phyloP scores from a whole-genome alignment of 2,888 invertebrate species.

The Camponotus fellah region DNA sequence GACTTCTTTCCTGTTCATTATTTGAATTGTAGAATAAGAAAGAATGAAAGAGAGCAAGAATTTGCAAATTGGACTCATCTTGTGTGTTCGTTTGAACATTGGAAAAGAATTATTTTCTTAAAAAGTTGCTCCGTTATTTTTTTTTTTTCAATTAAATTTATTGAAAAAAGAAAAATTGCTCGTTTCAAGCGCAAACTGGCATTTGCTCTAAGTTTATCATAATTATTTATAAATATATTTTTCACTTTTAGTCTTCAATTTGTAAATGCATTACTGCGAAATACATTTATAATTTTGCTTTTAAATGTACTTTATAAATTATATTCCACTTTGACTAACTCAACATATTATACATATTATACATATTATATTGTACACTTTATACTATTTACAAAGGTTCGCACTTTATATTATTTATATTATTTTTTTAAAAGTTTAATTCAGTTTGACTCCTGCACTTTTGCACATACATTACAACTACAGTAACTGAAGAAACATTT shows the following conservation, averaged over 20 bases:
- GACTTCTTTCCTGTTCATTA: not conserved
- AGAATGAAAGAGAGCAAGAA: not conserved
- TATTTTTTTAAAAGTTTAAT: conserved; percentile 5
- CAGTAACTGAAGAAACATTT: conserved; percentile 69
- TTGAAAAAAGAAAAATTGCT: not conserved
- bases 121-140: not conserved
- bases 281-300: not conserved
- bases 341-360: no score
- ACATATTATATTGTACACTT: not conserved
- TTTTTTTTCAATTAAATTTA: not conserved
- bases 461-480: not conserved
- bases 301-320: not conserved
- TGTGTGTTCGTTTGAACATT: not conserved
- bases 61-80: not conserved
- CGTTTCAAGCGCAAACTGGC: not conserved
- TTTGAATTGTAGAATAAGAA: not conserved
- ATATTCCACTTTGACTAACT: not conserved
- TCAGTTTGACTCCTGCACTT: not conserved
- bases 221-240: not conserved
- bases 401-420: not conserved
- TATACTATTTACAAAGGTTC: not conserved
- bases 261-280: not conserved
- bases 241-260: not conserved
- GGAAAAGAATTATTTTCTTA: not conserved
- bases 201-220: not conserved